Base-by-base conservation (phyloP, 2,888 invertebrate species). In the Anthrax anthrax region DNA sequence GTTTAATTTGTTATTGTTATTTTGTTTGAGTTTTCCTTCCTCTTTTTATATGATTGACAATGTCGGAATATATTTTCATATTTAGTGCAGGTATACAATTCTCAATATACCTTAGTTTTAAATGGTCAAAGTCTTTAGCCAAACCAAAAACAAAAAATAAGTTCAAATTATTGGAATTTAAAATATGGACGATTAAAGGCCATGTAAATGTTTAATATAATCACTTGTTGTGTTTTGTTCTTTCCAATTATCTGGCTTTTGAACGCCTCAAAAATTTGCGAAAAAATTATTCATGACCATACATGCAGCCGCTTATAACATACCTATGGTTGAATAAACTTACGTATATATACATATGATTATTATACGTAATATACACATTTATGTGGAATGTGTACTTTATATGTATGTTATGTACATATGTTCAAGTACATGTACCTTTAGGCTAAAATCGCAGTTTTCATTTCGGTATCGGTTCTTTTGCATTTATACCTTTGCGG, bases 281-380 rank as follows among this genome's bases (percentile, higher is more conserved):
- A 46, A 50, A 50, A 47, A 50, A 46, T 46, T 50, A 46, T 50
- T 50, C 47, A 49, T 44, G 44, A 41, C 44, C 44, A 44, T 47
- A 39, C 39, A 41, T 43, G 29, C 34, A 32, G 40, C 23, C 37
- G 37, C 29, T 32, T 12, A 32, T 12, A 32, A 32, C 29, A 9
- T 12, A 12, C 29, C 9, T 32, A 12, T 32, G 29, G 29, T 32
- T 12, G 13, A 32, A 32, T 32, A 27, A 27, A 27, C 9, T 27
- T 27, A 8, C 23, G 23, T 9, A 27, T 27, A 23, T 23, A 27
- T 27, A 23, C n/a, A n/a, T n/a, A n/a, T n/a, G n/a, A n/a, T n/a
- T n/a, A n/a, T n/a, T n/a, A n/a, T n/a, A n/a, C n/a, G n/a, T n/a
- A n/a, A n/a, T n/a, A n/a, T n/a, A n/a, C n/a, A n/a, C n/a, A n/a